Base-by-base conservation (phyloP, 2,797 vertebrate species). In the Pseudochaenichthys georgianus region DNA sequence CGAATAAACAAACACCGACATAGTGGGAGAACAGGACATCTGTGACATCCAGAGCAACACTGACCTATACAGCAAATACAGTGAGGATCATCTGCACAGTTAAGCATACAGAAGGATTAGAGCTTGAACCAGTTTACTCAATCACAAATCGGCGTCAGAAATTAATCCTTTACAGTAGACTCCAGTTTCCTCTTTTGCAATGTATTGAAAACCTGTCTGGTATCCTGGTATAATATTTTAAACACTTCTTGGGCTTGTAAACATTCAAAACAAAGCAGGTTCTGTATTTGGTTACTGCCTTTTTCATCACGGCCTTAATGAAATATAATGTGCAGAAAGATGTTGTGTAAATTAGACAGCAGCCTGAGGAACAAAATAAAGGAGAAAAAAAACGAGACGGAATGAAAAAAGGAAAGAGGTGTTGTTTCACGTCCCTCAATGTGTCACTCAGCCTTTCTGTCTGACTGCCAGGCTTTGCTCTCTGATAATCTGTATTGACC, bases 401-500 rank as follows among this genome's bases (percentile, higher is more conserved):
- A 70, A 34, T 11, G 60, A 53, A 47, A 74, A 68, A 57, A 46
- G 15, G 46, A 34, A 62, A 78, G 21, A 79, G 50, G 51, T 52
- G 17, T 57, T 76, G 57, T 84, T n/a, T 77, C 51, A 31, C 17
- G 12, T 84, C 60, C 71, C 73, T 82, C 78, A 68, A 63, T 64
- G 83, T 88, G 85, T 85, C 84, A 84, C 74, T 83, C 59, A 15
- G 73, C 73, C 47, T 41, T 63, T 75, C 78, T 83, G 89, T 81
- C 85, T 59, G 60, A 77, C 82, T 76, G 85, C 87, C 87, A 88
- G 82, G 64, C 83, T 87, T 76, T 61, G 66, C 74, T 81, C 82
- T 68, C 80, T 87, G 74, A 81, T 89, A 85, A 92, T 91, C 89
- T 86, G 87, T 87, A 77, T 81, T 81, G 80, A 83, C 82, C 72